phyloP scores from a whole-genome alignment of 1,140 invertebrate genomes.

The Cyclina sinensis region DNA sequence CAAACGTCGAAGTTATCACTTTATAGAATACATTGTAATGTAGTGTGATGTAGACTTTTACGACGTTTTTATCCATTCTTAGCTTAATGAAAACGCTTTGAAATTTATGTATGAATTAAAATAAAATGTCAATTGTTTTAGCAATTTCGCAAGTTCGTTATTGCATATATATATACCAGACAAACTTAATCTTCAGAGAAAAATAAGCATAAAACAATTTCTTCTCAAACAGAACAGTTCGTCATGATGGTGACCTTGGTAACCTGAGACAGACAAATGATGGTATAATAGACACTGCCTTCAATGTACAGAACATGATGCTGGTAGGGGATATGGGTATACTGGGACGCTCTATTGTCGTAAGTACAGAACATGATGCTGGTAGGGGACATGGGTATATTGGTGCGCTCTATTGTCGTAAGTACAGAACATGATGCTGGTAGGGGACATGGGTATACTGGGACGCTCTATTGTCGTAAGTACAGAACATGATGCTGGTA shows the following conservation, averaged over 20 bases:
- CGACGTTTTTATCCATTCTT: no score
- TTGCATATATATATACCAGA: no score
- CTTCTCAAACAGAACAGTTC: constrained; percentile 38
- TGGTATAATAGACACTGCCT: constrained; percentile 54
- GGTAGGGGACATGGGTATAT: constrained; percentile 22
- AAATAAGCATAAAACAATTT: no score
- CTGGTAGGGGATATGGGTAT: constrained; percentile 46
- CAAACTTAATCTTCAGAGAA: no score
- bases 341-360: constrained; percentile 56
- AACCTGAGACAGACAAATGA: constrained; percentile 64
- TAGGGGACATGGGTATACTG: constrained; percentile 44
- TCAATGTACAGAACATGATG: constrained; percentile 58
- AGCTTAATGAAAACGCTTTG: no score
- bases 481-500: constrained; percentile 40
- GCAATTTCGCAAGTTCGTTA: no score
- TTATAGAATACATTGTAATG: no score
- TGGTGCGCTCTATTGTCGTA: constrained; percentile 56
- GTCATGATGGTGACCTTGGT: constrained; percentile 61
- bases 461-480: constrained; percentile 64
- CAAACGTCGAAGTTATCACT: no score
- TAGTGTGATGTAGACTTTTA: no score
- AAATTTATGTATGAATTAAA: no score
- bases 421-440: constrained; percentile 54
- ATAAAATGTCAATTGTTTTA: no score
- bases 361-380: constrained; percentile 52